Conservation (phyloP, 53 echinoderm and acorn worm species). For the Luidia sarsii region DNA sequence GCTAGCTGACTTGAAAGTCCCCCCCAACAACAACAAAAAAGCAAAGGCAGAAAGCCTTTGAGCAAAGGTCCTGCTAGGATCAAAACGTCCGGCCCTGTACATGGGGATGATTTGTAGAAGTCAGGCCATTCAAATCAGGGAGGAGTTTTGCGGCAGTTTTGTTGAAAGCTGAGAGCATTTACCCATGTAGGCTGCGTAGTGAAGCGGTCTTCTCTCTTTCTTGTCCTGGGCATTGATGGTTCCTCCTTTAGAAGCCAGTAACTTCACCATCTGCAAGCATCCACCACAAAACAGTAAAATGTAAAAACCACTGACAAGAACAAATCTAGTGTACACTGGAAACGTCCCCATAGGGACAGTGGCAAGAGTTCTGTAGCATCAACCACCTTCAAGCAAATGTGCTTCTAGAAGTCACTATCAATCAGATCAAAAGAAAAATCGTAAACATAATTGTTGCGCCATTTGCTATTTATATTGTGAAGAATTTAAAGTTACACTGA, state of each 20-base stretch:
- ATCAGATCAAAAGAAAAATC: neutral
- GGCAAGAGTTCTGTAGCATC: neutral
- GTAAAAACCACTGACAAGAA: neutral
- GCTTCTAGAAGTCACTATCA: neutral
- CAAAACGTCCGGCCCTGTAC: no score
- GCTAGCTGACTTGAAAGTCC: no score
- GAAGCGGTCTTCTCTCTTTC: constrained; percentile 90
- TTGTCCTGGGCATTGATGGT: constrained; percentile 97
- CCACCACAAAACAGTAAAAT: constrained; percentile 16
- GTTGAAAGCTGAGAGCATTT: constrained; percentile 4
- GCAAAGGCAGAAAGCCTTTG: no score
- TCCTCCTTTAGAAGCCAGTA: constrained; percentile 86
- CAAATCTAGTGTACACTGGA: neutral
- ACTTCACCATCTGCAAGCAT: constrained; percentile 84
- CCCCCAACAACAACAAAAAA: no score
- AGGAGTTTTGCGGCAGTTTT: no score
- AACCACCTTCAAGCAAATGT: neutral
- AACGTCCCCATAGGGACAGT: neutral
- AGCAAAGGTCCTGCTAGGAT: no score
- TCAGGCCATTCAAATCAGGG: no score
- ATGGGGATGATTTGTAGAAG: no score
- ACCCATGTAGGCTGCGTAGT: constrained; percentile 99
- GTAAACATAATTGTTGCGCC: no score
- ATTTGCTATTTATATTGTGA: no score
- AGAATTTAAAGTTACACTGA: no score